These are phyloP conservation scores for Choristoneura rosaceana DNA, from an alignment of 2,888 invertebrate species.

Conservation along the genomic window DNA sequence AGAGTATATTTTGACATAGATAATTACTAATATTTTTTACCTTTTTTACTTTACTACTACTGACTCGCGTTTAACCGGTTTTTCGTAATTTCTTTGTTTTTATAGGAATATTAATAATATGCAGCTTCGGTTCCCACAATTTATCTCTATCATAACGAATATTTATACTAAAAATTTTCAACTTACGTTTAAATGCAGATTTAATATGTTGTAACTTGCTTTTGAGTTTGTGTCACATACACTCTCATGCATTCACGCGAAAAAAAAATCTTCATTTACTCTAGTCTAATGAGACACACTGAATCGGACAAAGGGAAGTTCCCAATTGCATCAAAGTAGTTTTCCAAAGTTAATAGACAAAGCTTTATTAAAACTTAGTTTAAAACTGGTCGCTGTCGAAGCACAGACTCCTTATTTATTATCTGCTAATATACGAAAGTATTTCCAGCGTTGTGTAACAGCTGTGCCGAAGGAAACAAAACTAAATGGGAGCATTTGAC, in stretches of 20 bases:
- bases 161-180: too few species aligned
- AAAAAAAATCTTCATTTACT: too few species aligned
- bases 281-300: not conserved
- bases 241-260: not conserved
- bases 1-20: too few species aligned
- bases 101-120: too few species aligned
- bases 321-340: conserved; percentile 1
- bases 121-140: too few species aligned
- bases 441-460: conserved; percentile 42
- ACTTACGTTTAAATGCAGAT: too few species aligned
- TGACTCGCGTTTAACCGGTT: too few species aligned
- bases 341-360: conserved; percentile 48
- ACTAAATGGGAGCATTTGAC: conserved; percentile 47
- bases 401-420: conserved; percentile 37
- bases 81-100: too few species aligned
- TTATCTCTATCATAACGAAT: too few species aligned
- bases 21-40: too few species aligned
- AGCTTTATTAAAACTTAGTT: conserved; percentile 29
- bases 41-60: too few species aligned
- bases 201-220: not conserved
- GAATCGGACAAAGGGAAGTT: not conserved
- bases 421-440: conserved; percentile 43
- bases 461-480: conserved; percentile 44
- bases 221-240: not conserved
- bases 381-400: conserved; percentile 30